phyloP scores from a whole-genome alignment of 2,888 invertebrate species.

The Yponomeuta sedellus region DNA sequence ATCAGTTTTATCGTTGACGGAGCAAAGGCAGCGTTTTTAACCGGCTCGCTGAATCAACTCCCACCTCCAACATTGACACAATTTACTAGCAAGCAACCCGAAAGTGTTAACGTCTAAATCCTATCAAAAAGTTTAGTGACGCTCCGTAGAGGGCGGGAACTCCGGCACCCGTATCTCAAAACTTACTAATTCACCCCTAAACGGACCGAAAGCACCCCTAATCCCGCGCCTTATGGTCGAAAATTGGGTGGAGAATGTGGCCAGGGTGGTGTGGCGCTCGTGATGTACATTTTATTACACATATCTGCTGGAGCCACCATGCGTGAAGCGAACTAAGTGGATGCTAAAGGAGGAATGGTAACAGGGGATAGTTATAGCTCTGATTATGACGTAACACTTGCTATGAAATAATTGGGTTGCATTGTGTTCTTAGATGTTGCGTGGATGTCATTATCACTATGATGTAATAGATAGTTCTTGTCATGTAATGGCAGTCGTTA shows the following conservation, averaged over 20 bases:
- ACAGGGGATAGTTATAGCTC: neutral
- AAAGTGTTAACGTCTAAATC: conserved; percentile 3
- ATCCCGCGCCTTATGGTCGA: neutral
- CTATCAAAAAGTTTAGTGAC: conserved; percentile 9
- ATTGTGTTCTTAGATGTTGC: no score
- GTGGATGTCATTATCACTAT: no score
- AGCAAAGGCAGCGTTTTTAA: no score
- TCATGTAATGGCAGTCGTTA: no score
- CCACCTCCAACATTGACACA: neutral
- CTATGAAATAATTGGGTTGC: no score
- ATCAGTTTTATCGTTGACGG: no score
- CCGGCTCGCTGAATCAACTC: no score
- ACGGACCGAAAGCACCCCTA: neutral
- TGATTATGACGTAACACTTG: neutral
- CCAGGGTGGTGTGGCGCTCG: neutral
- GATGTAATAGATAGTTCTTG: no score
- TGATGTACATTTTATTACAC: conserved; percentile 3
- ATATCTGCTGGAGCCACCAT: neutral
- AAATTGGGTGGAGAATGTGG: neutral
- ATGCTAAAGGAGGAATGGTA: neutral
- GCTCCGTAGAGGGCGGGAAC: neutral
- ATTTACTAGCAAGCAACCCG: neutral
- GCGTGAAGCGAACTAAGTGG: neutral
- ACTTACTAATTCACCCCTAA: neutral
- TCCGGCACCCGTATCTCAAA: neutral